Evolutionary conservation across 1,140 invertebrate genomes (phyloP), one percentile per base, ranked within the genome.

Genomic region (Spodoptera litura): DNA sequence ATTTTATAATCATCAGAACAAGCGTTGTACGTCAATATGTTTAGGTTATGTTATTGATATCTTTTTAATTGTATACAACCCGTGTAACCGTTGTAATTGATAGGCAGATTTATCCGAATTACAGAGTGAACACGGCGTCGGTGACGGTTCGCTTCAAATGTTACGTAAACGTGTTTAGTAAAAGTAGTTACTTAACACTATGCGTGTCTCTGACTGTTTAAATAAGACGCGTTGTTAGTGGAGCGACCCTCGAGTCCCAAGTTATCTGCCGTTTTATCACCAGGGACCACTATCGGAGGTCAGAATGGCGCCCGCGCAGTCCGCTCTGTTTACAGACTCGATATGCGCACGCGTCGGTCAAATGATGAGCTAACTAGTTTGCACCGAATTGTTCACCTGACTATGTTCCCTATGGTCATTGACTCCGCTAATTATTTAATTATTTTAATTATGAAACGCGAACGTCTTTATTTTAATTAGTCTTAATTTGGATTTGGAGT

Each of bases 301-400:
- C 88, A 90, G 81, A 83, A 83, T 83, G 79, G 81, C 80, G 78
- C 68, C 75, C 78, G 83, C 78, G 81, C 83, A 83, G 81, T 85
- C 79, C 78, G 79, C 71, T 79, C 78, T 85, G 87, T 88, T 85
- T 87, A 87, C 83, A 80, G 80, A 82, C 58, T 59, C 72, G 80
- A 84, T 83, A 86, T 81, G 81, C 81, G 83, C 89, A 90, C 89
- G 89, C 87, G 84, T 83, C 78, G 79, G 77, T 81, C 85, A 88
- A 87, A 89, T 90, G 87, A 87, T 83, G 71, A 56, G 51, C 56
- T 44, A 64, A 78, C 79, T 79, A 70, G 80, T 79, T 79, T 25
- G 53, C 52, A 59, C 76, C 27, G 44, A 73, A 58, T 71, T 20
- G 35, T 61, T 59, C 78, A 78, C 71, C 72, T 73, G 75, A 81